Evolutionary conservation across 2,888 invertebrate species (phyloP).

Genomic region (Kryphioiulus occultus): DNA sequence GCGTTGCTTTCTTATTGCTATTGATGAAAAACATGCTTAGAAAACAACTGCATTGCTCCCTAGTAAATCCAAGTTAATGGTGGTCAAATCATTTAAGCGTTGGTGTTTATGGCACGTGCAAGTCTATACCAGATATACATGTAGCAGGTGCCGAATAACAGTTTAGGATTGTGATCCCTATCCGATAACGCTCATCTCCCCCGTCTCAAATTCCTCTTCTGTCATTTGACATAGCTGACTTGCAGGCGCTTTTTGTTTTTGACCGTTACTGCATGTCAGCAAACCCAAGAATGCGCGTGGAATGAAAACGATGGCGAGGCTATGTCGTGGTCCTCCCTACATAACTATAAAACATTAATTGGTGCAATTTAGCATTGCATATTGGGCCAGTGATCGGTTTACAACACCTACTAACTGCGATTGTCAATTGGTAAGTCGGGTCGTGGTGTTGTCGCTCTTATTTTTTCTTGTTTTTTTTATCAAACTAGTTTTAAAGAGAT

Average conservation of each 20-base stretch:
- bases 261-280: neutral
- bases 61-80: neutral
- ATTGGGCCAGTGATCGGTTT: neutral
- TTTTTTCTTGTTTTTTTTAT: too few relatives aligned
- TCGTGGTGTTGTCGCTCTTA: neutral
- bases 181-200: neutral
- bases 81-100: neutral
- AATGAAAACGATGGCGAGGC: neutral
- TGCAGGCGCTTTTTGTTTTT: neutral
- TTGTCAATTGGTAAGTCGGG: neutral
- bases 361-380: neutral
- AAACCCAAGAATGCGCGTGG: neutral
- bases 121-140: neutral
- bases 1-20: too few relatives aligned
- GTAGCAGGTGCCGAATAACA: neutral
- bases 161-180: neutral
- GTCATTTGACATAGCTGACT: conserved; percentile 3
- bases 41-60: too few relatives aligned
- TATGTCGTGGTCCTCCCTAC: neutral
- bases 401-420: neutral
- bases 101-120: neutral
- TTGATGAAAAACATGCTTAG: too few relatives aligned
- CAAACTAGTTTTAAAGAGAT: too few relatives aligned
- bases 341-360: neutral
- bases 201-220: neutral